phyloP scores from a whole-genome alignment of 1,140 invertebrate genomes.

The Halictus rubicundus region DNA sequence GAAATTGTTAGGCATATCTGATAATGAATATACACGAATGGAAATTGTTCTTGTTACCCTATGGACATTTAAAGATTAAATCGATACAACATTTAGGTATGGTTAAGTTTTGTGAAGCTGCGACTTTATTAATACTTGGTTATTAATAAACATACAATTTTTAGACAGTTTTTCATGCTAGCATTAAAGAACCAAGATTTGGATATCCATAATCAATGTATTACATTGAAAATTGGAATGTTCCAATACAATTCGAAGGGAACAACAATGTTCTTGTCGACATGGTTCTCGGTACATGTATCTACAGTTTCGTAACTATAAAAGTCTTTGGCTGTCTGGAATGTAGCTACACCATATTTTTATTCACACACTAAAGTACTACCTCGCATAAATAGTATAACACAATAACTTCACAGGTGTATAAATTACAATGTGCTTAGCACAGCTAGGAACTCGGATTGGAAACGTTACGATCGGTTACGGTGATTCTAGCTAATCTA shows the following conservation, averaged over 20 bases:
- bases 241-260: background rate
- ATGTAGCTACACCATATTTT: background rate
- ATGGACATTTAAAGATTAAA: background rate
- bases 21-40: conserved; percentile 1
- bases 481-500: conserved; percentile 18
- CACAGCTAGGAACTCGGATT: conserved; percentile 24
- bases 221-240: background rate
- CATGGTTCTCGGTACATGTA: background rate
- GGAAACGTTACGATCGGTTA: conserved; percentile 3
- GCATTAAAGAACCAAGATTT: background rate
- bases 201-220: background rate
- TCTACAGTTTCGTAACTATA: background rate
- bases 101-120: background rate
- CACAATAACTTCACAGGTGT: conserved; percentile 3
- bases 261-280: no score
- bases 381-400: conserved; percentile 29
- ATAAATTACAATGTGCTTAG: conserved; percentile 27
- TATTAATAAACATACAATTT: background rate
- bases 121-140: background rate
- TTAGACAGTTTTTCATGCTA: background rate
- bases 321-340: conserved; percentile 30
- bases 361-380: background rate
- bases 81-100: background rate
- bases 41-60: no score
- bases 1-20: background rate